These are phyloP conservation scores for Upupa epops DNA, from an alignment of 2,113 vertebrate species.

Conservation along the genomic window DNA sequence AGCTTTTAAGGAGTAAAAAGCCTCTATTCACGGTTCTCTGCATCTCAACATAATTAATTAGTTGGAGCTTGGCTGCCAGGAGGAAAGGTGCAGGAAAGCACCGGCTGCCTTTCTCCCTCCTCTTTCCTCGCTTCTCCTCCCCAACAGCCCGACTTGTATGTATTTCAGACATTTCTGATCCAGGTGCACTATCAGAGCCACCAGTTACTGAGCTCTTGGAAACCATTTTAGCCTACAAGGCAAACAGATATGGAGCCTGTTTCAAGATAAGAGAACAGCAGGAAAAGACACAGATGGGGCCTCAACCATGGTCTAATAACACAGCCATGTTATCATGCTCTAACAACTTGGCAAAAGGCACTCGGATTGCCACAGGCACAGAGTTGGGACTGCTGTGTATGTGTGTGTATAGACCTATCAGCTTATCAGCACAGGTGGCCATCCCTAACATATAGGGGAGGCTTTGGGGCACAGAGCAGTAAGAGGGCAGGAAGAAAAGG, in stretches of 20 bases:
- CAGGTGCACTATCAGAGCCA: not conserved
- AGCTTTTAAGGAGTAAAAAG: not conserved
- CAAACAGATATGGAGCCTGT: not conserved
- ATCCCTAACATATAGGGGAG: not conserved
- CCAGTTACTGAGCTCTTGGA: not conserved
- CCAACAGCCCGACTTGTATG: not conserved
- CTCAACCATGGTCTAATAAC: not conserved
- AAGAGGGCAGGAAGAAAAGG: not conserved
- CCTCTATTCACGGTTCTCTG: constrained; percentile 13
- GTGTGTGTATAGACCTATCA: not conserved
- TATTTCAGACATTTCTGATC: not conserved
- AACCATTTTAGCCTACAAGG: not conserved
- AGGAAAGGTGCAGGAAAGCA: not conserved
- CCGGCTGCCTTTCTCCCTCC: not conserved
- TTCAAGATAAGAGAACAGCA: constrained; percentile 37
- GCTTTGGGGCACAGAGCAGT: not conserved
- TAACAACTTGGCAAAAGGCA: not conserved
- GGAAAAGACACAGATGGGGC: not conserved
- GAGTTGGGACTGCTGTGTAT: not conserved
- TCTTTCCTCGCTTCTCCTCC: not conserved
- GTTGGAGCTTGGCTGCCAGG: not conserved
- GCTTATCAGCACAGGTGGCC: not conserved
- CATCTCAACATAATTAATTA: constrained; percentile 29
- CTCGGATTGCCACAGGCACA: not conserved
- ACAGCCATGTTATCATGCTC: not conserved